Evolutionary conservation across 2,888 invertebrate genomes (phyloP).

Genomic region (Coenonympha arcania): DNA sequence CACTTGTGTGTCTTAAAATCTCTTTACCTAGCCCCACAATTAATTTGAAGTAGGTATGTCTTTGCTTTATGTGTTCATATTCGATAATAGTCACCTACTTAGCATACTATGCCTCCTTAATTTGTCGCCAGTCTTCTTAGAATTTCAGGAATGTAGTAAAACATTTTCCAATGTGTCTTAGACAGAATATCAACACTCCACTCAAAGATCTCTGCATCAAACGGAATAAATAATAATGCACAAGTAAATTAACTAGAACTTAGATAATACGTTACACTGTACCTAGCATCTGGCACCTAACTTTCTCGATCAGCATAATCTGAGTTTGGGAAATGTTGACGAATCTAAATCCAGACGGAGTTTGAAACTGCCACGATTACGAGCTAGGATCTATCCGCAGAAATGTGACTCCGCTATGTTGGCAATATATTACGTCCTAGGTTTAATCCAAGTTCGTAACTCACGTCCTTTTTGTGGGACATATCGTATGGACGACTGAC

Average conservation of each 20-base stretch:
- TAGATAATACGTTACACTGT: constrained; percentile 1
- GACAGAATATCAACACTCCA: too few relatives aligned
- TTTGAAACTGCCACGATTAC: constrained; percentile 18
- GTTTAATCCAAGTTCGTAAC: neutral
- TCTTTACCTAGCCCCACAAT: too few relatives aligned
- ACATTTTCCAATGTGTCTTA: too few relatives aligned
- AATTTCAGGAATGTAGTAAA: too few relatives aligned
- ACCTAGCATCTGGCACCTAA: constrained; percentile 8
- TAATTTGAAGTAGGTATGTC: too few relatives aligned
- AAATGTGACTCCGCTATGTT: neutral
- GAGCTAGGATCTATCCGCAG: neutral
- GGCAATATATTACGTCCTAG: neutral
- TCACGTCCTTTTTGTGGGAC: neutral
- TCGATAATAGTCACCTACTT: too few relatives aligned
- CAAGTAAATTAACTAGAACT: neutral
- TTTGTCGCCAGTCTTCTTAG: too few relatives aligned
- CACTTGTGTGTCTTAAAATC: too few relatives aligned
- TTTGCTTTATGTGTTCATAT: too few relatives aligned
- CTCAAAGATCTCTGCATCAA: too few relatives aligned
- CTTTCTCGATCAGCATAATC: constrained; percentile 12
- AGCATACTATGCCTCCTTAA: too few relatives aligned
- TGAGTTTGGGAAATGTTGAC: constrained; percentile 12
- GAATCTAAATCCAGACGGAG: constrained; percentile 7
- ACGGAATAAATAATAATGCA: too few relatives aligned
- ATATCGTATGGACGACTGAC: neutral